These are phyloP conservation scores for Ceratosolen fusciceps DNA, from an alignment of 1,140 invertebrate species.

Conservation along the genomic window DNA sequence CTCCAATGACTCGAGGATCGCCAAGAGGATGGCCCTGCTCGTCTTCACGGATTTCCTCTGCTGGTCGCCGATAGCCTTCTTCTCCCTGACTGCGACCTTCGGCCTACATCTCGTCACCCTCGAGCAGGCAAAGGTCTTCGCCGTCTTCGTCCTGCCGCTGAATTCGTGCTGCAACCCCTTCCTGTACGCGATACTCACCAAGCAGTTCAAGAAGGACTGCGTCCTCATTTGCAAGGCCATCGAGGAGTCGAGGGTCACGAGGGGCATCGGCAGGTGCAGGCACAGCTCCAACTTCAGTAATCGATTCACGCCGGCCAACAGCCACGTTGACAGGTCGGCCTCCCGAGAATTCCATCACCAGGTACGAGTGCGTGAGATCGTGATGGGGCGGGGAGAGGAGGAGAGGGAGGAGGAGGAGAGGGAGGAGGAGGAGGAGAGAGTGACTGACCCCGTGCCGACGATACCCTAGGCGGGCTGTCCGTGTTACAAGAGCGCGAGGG, in stretches of 20 bases:
- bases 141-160: conserved; percentile 93
- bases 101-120: conserved; percentile 90
- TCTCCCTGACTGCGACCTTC: conserved; percentile 92
- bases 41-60: conserved; percentile 98
- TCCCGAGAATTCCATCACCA: conserved; percentile 75
- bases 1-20: conserved; percentile 96
- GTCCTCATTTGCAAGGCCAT: conserved; percentile 95
- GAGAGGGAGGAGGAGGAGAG: too few species aligned
- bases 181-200: conserved; percentile 95
- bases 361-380: conserved; percentile 4
- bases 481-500: conserved; percentile 20
- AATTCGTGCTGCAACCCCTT: conserved; percentile 98
- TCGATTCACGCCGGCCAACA: conserved; percentile 88
- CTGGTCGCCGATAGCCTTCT: conserved; percentile 98
- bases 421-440: too few species aligned
- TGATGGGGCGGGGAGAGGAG: too few species aligned
- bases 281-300: conserved; percentile 93
- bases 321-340: conserved; percentile 81
- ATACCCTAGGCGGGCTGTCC: conserved; percentile 7
- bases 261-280: conserved; percentile 87
- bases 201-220: conserved; percentile 98
- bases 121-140: conserved; percentile 98
- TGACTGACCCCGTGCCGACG: too few species aligned
- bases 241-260: conserved; percentile 90
- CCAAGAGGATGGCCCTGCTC: conserved; percentile 96